Conservation (phyloP, 2,888 invertebrate genomes). For the Drosophila recens region DNA sequence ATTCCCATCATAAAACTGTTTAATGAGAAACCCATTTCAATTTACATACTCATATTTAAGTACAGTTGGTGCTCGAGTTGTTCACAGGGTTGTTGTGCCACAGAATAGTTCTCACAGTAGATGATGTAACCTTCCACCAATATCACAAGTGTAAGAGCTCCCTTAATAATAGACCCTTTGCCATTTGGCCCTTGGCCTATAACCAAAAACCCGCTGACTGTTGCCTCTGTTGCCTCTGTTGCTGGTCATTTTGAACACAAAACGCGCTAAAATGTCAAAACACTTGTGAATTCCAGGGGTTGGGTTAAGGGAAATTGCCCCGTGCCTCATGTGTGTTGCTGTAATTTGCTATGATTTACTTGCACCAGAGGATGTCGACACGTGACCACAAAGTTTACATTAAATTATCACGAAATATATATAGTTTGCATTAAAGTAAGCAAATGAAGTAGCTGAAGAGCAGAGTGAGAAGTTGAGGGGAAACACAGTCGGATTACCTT, state of each 20-base stretch:
- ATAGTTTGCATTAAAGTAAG: slow-evolving; percentile 35
- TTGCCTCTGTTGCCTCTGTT: slow-evolving; percentile 42
- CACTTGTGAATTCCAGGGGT: slow-evolving; percentile 62
- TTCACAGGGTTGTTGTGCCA: slow-evolving; percentile 57
- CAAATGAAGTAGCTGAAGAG: slow-evolving; percentile 1
- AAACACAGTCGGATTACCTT: slow-evolving; percentile 22
- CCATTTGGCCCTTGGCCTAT: slow-evolving; percentile 20
- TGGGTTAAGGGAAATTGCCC: slow-evolving; percentile 9
- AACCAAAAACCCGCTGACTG: slow-evolving; percentile 10
- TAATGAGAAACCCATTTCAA: slow-evolving; percentile 10
- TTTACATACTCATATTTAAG: slow-evolving; percentile 2
- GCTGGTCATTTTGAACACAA: slow-evolving; percentile 71
- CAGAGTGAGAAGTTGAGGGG: background rate
- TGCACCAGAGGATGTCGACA: slow-evolving; percentile 52
- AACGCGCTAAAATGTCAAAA: slow-evolving; percentile 78
- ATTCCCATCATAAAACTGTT: background rate
- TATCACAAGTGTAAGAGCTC: slow-evolving; percentile 76
- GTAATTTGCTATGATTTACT: slow-evolving; percentile 71
- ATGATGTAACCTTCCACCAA: slow-evolving; percentile 37
- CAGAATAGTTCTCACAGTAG: slow-evolving; percentile 65
- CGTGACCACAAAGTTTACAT: slow-evolving; percentile 79
- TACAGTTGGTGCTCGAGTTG: slow-evolving; percentile 7
- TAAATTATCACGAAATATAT: slow-evolving; percentile 64
- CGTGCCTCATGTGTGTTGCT: slow-evolving; percentile 36
- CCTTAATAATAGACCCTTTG: slow-evolving; percentile 67